Percentiles rank a stretch among this genome's conserved stretches.
Conservation (phyloP, 2,113 vertebrate species). For the Carassius carassius region DNA sequence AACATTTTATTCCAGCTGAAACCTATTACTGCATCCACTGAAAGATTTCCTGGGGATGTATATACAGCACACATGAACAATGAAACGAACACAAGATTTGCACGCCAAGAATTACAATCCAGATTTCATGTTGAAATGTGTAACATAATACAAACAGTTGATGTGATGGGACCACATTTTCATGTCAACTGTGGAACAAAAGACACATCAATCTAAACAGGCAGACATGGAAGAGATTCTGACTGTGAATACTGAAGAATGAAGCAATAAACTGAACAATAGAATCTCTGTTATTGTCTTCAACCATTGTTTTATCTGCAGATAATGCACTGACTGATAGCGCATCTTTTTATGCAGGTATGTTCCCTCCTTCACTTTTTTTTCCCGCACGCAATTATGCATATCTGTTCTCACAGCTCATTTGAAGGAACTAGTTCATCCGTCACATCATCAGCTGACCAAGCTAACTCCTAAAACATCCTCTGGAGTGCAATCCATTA, state of each 20-base stretch:
- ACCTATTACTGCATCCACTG: not conserved
- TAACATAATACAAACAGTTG: constrained; percentile 10
- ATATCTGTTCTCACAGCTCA: not conserved
- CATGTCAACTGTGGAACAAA: constrained; percentile 22
- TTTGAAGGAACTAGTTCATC: not conserved
- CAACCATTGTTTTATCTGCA: constrained; percentile 41
- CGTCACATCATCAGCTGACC: not conserved
- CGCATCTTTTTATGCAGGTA: not conserved
- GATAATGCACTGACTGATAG: not conserved
- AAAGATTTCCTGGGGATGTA: constrained; percentile 18
- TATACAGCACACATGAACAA: constrained; percentile 24
- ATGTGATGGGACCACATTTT: constrained; percentile 24
- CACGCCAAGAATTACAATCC: constrained; percentile 20
- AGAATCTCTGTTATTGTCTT: constrained; percentile 1
- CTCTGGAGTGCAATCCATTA: not conserved
- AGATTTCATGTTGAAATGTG: not conserved
- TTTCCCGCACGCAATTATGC: not conserved
- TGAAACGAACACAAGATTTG: not conserved
- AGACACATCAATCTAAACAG: constrained; percentile 30
- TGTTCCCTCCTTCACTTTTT: constrained; percentile 8
- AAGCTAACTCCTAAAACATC: not conserved
- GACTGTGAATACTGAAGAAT: not conserved
- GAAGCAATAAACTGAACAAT: constrained; percentile 22
- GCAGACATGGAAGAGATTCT: constrained; percentile 10
- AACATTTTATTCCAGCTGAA: constrained; percentile 28